Base-by-base conservation (phyloP, 1,140 invertebrate genomes). In the Leptinotarsa defecta region DNA sequence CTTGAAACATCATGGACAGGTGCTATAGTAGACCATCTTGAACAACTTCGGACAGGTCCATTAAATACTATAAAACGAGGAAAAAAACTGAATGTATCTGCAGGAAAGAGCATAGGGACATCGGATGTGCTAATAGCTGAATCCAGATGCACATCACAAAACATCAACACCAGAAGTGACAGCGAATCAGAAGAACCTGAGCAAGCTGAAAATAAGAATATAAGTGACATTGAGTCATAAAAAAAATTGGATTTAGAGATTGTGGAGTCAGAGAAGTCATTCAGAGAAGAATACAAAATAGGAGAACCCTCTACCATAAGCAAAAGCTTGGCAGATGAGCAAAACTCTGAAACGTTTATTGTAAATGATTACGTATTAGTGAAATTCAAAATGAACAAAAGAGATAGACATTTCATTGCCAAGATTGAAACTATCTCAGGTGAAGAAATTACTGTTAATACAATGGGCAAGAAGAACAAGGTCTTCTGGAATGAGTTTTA, bases 61-160 rank as follows among this genome's bases (percentile, higher is more conserved):
- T 11, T 34, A 13, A 48, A n/a, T 13, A 68, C 13, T 19, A 4
- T 48, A 17, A 68, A 24, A 19, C n/a, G 64, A 67, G 64, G 13
- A n/a, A 67, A 68, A 48, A 68, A 68, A 48, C 19, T 68, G 19
- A 48, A 68, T 68, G 67, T 68, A 34, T 15, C n/a, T 27, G 13
- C 67, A 27, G 67, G 67, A 48, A 68, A 68, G n/a, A 68, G 67
- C 67, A 27, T 65, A 57, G 49, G 15, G 49, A 57, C 49, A 57
- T 57, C 49, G 49, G 49, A 57, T 57, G 13, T 57, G 49, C n/a
- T 57, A 57, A 57, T 57, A n/a, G 49, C 49, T 57, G 49, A 57
- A 57, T 57, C 49, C 49, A 57, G 49, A 57, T n/a, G 13, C 49
- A 57, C 49, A 57, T 57, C 49, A 57, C 13, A 57, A 57, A 57